These are phyloP conservation scores for Empidonax alnorum DNA, from an alignment of 2,113 vertebrate genomes.

Conservation along the genomic window DNA sequence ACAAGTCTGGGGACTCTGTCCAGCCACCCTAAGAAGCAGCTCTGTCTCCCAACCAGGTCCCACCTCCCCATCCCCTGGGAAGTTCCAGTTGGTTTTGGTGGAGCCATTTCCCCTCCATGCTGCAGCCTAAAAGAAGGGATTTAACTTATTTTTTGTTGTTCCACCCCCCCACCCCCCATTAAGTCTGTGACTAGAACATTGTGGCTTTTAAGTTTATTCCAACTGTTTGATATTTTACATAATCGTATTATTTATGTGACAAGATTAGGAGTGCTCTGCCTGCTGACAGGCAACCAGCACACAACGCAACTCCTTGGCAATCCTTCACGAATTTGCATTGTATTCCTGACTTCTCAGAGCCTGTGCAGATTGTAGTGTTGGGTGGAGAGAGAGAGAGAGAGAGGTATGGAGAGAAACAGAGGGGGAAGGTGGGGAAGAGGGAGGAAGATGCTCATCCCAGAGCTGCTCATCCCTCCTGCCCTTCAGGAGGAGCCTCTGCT, in stretches of 20 bases:
- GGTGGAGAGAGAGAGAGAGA: not conserved
- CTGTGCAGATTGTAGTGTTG: conserved; percentile 8
- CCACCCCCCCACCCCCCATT: not conserved
- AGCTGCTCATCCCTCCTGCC: conserved; percentile 24
- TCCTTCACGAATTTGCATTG: conserved; percentile 49
- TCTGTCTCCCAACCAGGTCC: not conserved
- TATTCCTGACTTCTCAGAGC: conserved; percentile 38
- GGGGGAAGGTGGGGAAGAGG: not conserved
- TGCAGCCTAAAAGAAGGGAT: not conserved
- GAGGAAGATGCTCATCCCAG: not conserved
- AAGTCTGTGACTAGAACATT: conserved; percentile 63
- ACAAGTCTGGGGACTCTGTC: not conserved
- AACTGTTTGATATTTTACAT: conserved; percentile 72
- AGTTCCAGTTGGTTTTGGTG: not conserved
- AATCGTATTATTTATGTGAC: conserved; percentile 72
- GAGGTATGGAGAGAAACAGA: not conserved
- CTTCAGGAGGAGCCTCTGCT: not conserved
- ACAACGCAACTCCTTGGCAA: conserved; percentile 42
- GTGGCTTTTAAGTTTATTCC: conserved; percentile 68
- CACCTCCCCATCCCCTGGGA: not conserved
- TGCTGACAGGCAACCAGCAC: conserved; percentile 59
- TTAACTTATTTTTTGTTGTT: not conserved
- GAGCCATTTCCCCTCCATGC: not conserved
- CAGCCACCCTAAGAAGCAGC: not conserved
- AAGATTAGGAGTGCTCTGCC: conserved; percentile 66